phyloP scores from a whole-genome alignment of 2,888 invertebrate genomes.

The Rhyacophila evoluta region DNA sequence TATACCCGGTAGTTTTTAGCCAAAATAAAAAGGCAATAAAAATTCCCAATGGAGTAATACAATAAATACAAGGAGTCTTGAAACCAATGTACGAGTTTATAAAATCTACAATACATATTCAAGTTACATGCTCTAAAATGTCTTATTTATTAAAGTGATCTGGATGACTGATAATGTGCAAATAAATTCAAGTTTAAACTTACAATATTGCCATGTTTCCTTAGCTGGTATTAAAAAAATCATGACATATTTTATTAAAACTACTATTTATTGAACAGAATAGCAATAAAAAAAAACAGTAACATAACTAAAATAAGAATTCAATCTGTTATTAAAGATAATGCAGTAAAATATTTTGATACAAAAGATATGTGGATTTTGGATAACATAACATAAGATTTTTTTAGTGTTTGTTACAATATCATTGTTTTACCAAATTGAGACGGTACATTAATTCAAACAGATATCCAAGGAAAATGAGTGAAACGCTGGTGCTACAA shows the following conservation, averaged over 20 bases:
- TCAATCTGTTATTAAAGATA: not conserved
- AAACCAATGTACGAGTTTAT: too few species aligned
- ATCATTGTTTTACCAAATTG: too few species aligned
- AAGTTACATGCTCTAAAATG: not conserved
- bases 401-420: too few species aligned
- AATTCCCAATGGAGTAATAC: too few species aligned
- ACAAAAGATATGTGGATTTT: too few species aligned
- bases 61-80: too few species aligned
- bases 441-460: not conserved
- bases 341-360: not conserved
- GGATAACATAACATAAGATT: too few species aligned
- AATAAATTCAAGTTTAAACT: constrained; percentile 60
- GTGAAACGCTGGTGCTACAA: not conserved
- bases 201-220: constrained; percentile 79
- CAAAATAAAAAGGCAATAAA: too few species aligned
- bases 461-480: not conserved
- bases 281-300: not conserved
- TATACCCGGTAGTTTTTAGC: too few species aligned
- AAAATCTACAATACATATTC: too few species aligned
- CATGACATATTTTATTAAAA: not conserved
- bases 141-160: not conserved
- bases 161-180: constrained; percentile 41
- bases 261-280: not conserved
- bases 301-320: not conserved
- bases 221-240: constrained; percentile 66